phyloP scores from a whole-genome alignment of 2,113 vertebrate species.

The Urocitellus parryii region DNA sequence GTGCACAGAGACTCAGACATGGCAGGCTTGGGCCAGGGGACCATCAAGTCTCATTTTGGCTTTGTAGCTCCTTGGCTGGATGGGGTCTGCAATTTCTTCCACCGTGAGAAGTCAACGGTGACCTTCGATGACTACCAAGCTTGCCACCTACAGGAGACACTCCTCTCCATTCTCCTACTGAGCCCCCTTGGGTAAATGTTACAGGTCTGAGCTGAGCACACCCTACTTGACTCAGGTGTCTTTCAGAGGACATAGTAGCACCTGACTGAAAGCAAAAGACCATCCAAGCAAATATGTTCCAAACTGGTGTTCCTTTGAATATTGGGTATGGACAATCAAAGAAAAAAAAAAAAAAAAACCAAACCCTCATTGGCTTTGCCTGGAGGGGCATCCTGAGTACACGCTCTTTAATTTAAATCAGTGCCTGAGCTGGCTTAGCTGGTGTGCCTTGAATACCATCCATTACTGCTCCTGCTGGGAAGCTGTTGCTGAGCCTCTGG shows the following conservation, averaged over 20 bases:
- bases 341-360: too few relatives aligned
- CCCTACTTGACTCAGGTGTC: neutral
- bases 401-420: neutral
- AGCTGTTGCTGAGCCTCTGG: neutral
- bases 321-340: neutral
- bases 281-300: neutral
- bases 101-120: neutral
- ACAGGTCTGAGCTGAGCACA: neutral
- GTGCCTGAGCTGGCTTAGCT: neutral
- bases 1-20: rapidly evolving
- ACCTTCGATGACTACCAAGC: neutral
- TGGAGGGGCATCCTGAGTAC: neutral
- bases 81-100: neutral
- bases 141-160: rapidly evolving
- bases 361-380: neutral
- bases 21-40: neutral
- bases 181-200: rapidly evolving
- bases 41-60: neutral
- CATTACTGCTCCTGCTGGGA: neutral
- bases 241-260: neutral
- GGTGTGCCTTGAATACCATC: neutral
- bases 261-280: neutral
- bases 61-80: neutral
- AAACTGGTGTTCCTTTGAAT: neutral
- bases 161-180: rapidly evolving